A percentile compares a stretch with the other conserved stretches of the same genome.
Evolutionary conservation across 2,888 invertebrate species (phyloP).

Genomic region (Blera fallax): DNA sequence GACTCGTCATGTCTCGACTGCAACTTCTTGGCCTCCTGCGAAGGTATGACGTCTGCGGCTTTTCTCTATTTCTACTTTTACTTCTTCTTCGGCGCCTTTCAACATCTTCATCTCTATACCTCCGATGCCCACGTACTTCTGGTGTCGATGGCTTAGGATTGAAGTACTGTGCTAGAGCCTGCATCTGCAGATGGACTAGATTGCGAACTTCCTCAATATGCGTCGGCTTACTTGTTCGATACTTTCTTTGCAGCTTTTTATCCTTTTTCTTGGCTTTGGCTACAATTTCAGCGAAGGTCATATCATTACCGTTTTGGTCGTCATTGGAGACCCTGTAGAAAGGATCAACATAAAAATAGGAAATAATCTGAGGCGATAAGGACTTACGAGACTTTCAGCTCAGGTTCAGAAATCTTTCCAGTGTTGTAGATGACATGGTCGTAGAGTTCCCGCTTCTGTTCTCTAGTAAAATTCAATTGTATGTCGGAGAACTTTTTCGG

Average conservation of each 20-base stretch:
- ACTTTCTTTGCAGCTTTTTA: conserved; percentile 76
- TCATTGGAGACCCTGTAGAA: conserved; percentile 53
- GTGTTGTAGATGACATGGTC: conserved; percentile 76
- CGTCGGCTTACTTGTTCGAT: conserved; percentile 79
- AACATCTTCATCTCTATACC: background rate
- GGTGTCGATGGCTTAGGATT: conserved; percentile 9
- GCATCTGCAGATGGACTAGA: conserved; percentile 79
- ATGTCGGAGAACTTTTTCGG: conserved; percentile 76
- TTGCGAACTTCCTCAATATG: conserved; percentile 79
- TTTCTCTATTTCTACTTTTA: background rate
- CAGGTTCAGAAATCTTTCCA: conserved; percentile 73
- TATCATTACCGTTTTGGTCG: conserved; percentile 54
- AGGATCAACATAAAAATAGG: no score
- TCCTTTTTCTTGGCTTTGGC: conserved; percentile 77
- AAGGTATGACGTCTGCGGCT: background rate
- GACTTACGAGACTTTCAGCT: conserved; percentile 74
- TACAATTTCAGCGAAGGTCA: conserved; percentile 78
- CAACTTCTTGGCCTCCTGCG: conserved; percentile 15
- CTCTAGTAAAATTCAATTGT: conserved; percentile 75
- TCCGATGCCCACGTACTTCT: background rate
- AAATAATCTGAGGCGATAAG: background rate
- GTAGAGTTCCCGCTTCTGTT: conserved; percentile 77
- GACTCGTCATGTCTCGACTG: background rate
- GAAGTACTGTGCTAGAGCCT: conserved; percentile 76
- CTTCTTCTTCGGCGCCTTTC: background rate